phyloP scores from a whole-genome alignment of 1,140 invertebrate species.

The Cardiocondyla obscurior region DNA sequence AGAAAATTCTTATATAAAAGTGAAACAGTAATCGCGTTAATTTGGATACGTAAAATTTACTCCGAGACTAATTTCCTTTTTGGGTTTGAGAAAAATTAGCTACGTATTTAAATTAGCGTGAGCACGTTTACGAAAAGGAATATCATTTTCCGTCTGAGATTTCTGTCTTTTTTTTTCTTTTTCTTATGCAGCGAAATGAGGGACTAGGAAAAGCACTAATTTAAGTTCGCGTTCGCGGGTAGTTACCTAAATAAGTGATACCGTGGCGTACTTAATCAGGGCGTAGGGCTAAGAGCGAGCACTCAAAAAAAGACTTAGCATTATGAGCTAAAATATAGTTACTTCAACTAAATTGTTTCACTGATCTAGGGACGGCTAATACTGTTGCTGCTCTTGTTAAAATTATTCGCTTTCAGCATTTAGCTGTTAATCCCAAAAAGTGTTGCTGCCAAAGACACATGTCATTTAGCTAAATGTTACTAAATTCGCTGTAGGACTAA shows the following conservation, averaged over 20 bases:
- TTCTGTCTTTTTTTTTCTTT: no score
- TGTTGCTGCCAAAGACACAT: background rate
- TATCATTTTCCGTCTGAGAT: no score
- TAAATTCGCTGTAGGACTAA: background rate
- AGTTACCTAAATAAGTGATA: slow-evolving; percentile 38
- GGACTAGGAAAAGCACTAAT: background rate
- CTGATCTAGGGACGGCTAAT: background rate
- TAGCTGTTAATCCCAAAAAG: background rate
- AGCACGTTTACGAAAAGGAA: no score
- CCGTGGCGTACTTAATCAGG: background rate
- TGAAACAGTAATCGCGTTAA: no score
- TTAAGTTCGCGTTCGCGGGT: background rate
- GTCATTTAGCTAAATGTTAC: background rate
- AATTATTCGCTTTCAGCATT: background rate
- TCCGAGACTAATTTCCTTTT: no score
- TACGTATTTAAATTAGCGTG: no score
- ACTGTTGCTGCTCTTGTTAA: background rate
- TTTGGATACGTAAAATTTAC: no score
- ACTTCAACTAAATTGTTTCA: background rate
- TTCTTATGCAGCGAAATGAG: background rate
- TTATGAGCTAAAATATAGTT: background rate
- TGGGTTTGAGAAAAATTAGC: no score
- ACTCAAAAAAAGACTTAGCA: slow-evolving; percentile 14
- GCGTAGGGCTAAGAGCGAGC: background rate
- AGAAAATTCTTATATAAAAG: no score